phyloP scores from a whole-genome alignment of 2,113 vertebrate species.

The Nycticorax nycticorax region DNA sequence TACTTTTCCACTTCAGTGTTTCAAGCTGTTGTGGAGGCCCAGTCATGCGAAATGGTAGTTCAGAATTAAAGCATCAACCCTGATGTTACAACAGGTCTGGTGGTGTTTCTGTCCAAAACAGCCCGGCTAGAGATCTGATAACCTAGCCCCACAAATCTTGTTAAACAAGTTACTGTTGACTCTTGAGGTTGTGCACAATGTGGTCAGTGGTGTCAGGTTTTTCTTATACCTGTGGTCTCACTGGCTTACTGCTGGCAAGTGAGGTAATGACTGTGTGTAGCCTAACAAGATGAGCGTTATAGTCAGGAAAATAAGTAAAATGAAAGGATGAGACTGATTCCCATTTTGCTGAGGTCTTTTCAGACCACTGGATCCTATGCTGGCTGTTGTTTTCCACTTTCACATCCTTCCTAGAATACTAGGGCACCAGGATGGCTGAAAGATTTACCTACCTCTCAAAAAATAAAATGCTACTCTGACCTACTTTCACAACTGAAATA shows the following conservation, averaged over 20 bases:
- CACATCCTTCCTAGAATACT: background rate
- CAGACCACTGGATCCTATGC: background rate
- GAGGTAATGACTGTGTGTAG: background rate
- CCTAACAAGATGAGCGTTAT: background rate
- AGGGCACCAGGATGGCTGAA: background rate
- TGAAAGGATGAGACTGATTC: background rate
- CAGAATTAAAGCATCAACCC: background rate
- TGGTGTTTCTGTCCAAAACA: background rate
- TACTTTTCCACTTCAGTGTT: background rate
- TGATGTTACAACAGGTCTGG: background rate
- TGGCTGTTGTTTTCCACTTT: background rate
- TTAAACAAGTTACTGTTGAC: background rate
- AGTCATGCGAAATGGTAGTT: background rate
- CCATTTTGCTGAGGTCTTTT: background rate
- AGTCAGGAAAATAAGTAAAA: background rate
- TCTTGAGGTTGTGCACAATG: background rate
- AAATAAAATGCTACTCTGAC: background rate
- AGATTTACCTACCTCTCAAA: background rate
- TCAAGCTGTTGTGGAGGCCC: background rate
- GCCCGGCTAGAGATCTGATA: background rate
- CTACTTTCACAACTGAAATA: background rate
- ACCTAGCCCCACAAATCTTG: background rate
- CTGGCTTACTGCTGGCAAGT: background rate
- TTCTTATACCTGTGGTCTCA: background rate
- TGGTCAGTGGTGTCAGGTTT: background rate